phyloP scores from a whole-genome alignment of 2,113 vertebrate genomes.

The Pardalotus punctatus region DNA sequence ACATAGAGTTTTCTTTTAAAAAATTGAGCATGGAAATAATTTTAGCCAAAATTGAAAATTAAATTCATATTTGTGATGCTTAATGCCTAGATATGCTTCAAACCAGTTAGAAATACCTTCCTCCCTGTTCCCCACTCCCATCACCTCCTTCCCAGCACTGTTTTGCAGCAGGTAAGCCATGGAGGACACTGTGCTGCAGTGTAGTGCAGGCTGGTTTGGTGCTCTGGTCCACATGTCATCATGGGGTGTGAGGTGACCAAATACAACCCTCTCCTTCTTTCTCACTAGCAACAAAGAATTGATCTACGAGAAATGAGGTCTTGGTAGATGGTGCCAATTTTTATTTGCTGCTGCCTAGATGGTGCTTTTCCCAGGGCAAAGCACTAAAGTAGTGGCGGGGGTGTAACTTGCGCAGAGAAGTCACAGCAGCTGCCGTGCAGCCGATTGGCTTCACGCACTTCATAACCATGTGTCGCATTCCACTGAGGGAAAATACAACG shows the following conservation, averaged over 20 bases:
- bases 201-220: background rate
- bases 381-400: rapidly evolving
- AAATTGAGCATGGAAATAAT: background rate
- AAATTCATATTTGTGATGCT: background rate
- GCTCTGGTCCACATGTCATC: background rate
- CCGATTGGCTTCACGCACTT: background rate
- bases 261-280: background rate
- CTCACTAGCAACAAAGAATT: background rate
- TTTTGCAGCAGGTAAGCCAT: background rate
- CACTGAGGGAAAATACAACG: too few species aligned
- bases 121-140: background rate
- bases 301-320: background rate
- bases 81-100: background rate
- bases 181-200: background rate
- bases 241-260: background rate
- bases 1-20: background rate
- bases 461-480: too few species aligned
- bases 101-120: background rate
- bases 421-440: background rate
- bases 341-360: background rate
- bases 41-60: background rate
- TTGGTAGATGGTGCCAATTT: background rate
- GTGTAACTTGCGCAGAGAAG: background rate
- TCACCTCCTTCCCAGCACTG: background rate
- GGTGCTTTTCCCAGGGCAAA: background rate